A percentile compares a stretch with the other conserved stretches of the same genome.
Conservation (phyloP, 2,888 invertebrate species). For the Mallateleia sp. region DNA sequence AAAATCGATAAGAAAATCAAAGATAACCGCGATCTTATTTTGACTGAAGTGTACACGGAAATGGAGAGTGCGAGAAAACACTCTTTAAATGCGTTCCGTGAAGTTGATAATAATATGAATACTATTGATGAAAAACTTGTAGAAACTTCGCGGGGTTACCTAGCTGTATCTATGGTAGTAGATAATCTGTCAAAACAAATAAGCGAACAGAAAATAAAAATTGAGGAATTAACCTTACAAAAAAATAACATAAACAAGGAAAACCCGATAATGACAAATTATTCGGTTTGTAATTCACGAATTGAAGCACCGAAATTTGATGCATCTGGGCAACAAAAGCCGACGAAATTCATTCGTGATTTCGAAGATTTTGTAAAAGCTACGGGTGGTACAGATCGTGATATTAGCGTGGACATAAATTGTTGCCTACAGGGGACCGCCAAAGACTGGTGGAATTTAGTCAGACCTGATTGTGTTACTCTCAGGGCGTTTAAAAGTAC, state of each 20-base stretch:
- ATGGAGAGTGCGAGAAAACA: not conserved
- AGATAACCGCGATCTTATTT: not conserved
- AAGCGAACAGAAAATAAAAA: not conserved
- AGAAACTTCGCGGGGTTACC: not conserved
- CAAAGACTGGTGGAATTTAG: not conserved
- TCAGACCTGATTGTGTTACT: not conserved
- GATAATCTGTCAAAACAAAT: not conserved
- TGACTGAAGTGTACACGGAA: not conserved
- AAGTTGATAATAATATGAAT: not conserved
- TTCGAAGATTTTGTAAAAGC: not conserved
- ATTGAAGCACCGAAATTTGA: not conserved
- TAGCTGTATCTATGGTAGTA: not conserved
- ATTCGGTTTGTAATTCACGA: not conserved
- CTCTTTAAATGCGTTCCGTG: not conserved
- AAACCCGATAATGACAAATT: not conserved
- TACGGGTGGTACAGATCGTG: not conserved
- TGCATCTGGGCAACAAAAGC: not conserved
- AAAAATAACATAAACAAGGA: not conserved
- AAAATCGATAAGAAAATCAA: not conserved
- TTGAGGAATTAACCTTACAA: not conserved
- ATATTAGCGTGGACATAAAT: not conserved
- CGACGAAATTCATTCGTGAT: not conserved
- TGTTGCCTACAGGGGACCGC: not conserved
- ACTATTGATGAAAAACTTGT: not conserved
- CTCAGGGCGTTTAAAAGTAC: not conserved